Conservation (phyloP, 2,113 vertebrate genomes). For the Grus americana region DNA sequence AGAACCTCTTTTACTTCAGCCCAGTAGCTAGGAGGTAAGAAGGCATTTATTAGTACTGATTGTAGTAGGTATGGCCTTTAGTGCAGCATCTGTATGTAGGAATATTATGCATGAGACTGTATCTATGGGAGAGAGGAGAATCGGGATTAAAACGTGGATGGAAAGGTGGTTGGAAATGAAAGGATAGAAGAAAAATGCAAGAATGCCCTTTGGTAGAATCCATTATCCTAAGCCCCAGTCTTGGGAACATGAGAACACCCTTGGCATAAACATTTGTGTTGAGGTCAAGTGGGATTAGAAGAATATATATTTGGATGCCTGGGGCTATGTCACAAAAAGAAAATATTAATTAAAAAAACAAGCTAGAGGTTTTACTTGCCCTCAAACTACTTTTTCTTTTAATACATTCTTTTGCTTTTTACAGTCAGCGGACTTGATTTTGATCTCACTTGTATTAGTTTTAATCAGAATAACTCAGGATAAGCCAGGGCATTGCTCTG, state of each 20-base stretch:
- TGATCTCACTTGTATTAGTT: slow-evolving; percentile 19
- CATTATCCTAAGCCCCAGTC: slow-evolving; percentile 62
- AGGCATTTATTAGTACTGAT: background rate
- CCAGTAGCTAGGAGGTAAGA: background rate
- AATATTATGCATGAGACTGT: slow-evolving; percentile 17
- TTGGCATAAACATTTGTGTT: slow-evolving; percentile 69
- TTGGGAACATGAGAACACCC: slow-evolving; percentile 63
- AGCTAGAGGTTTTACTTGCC: slow-evolving; percentile 55
- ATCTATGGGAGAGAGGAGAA: slow-evolving; percentile 16
- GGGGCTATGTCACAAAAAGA: slow-evolving; percentile 49
- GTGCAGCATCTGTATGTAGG: background rate
- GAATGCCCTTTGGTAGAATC: slow-evolving; percentile 66
- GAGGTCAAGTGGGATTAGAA: slow-evolving; percentile 71
- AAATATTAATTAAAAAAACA: slow-evolving; percentile 73
- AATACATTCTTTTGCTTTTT: slow-evolving; percentile 44
- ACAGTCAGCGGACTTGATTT: slow-evolving; percentile 44
- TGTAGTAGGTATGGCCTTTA: background rate
- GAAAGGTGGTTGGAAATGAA: slow-evolving; percentile 37
- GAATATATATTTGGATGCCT: slow-evolving; percentile 62
- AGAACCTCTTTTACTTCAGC: background rate
- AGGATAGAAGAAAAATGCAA: slow-evolving; percentile 44
- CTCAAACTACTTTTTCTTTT: slow-evolving; percentile 51
- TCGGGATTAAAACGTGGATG: slow-evolving; percentile 24
- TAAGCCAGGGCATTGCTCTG: background rate
- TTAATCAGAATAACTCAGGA: slow-evolving; percentile 33